phyloP scores from a whole-genome alignment of 1,140 invertebrate genomes.

The Neomicropteryx cornuta region DNA sequence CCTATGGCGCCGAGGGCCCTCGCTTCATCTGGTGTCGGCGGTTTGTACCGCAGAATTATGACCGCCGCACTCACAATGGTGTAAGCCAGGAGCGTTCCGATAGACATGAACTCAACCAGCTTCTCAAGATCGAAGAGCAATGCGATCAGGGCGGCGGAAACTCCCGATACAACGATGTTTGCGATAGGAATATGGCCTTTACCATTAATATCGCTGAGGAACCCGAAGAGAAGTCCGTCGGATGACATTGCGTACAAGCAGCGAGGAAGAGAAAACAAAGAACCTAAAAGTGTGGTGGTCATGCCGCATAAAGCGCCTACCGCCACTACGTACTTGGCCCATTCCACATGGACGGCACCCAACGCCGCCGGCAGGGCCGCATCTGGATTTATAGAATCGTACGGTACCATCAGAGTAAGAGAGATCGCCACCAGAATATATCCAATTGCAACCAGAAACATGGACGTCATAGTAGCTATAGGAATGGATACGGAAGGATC shows the following conservation, averaged over 20 bases:
- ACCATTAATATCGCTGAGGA: slow-evolving; percentile 60
- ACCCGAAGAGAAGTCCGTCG: slow-evolving; percentile 76
- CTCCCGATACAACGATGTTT: slow-evolving; percentile 70
- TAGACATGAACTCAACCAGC: slow-evolving; percentile 89
- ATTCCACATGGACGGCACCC: slow-evolving; percentile 54
- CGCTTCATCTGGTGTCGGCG: slow-evolving; percentile 36
- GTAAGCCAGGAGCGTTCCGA: slow-evolving; percentile 82
- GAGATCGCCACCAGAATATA: slow-evolving; percentile 75
- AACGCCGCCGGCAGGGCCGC: slow-evolving; percentile 82
- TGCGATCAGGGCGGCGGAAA: slow-evolving; percentile 67
- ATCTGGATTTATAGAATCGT: slow-evolving; percentile 55
- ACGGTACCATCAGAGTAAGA: slow-evolving; percentile 77
- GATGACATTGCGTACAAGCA: slow-evolving; percentile 84
- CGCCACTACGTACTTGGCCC: slow-evolving; percentile 82
- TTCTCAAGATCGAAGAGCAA: slow-evolving; percentile 82
- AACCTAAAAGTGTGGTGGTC: slow-evolving; percentile 77
- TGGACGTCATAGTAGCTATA: slow-evolving; percentile 65
- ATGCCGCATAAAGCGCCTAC: slow-evolving; percentile 83
- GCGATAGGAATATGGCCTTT: slow-evolving; percentile 73
- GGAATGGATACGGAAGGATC: slow-evolving; percentile 72
- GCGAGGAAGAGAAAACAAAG: slow-evolving; percentile 70
- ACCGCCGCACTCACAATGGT: slow-evolving; percentile 84
- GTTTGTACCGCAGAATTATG: slow-evolving; percentile 73
- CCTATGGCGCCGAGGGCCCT: slow-evolving; percentile 30
- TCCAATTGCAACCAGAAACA: slow-evolving; percentile 64